phyloP scores from a whole-genome alignment of 92 coral and sea anemone genomes.

The Umimayanthus kanabou region DNA sequence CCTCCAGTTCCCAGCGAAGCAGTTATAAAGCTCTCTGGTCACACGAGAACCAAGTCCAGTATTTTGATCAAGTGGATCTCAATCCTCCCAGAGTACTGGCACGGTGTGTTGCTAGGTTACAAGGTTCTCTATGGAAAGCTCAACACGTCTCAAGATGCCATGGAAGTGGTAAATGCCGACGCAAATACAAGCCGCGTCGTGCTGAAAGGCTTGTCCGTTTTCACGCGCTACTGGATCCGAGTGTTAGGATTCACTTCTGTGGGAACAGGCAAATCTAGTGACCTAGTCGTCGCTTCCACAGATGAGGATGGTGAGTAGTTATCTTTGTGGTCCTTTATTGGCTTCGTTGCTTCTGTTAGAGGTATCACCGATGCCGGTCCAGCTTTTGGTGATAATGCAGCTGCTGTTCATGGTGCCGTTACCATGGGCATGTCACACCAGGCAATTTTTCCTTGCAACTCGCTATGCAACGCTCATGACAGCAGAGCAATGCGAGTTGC shows the following conservation, averaged over 20 bases:
- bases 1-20: slow-evolving; percentile 53
- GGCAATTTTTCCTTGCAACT: too few relatives aligned
- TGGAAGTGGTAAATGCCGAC: slow-evolving; percentile 11
- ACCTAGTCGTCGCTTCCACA: slow-evolving; percentile 38
- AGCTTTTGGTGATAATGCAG: background rate
- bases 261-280: slow-evolving; percentile 48
- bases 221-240: slow-evolving; percentile 42
- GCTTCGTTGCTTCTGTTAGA: background rate
- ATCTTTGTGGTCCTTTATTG: background rate
- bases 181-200: background rate
- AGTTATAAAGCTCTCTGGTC: slow-evolving; percentile 31
- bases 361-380: background rate
- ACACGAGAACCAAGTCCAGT: slow-evolving; percentile 46
- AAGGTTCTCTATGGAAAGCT: slow-evolving; percentile 32
- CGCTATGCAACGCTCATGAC: too few relatives aligned
- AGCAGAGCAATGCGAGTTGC: too few relatives aligned
- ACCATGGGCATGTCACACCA: too few relatives aligned
- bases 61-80: slow-evolving; percentile 46
- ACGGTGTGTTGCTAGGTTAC: slow-evolving; percentile 52
- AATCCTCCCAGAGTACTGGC: slow-evolving; percentile 35
- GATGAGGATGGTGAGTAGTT: slow-evolving; percentile 52
- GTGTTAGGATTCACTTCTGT: slow-evolving; percentile 50
- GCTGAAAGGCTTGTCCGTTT: slow-evolving; percentile 23
- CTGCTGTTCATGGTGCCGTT: background rate
- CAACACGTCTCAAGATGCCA: slow-evolving; percentile 27